A percentile compares a stretch with the other conserved stretches of the same genome.
Conservation (phyloP, 1,140 invertebrate species). For the Drosophila littoralis region DNA sequence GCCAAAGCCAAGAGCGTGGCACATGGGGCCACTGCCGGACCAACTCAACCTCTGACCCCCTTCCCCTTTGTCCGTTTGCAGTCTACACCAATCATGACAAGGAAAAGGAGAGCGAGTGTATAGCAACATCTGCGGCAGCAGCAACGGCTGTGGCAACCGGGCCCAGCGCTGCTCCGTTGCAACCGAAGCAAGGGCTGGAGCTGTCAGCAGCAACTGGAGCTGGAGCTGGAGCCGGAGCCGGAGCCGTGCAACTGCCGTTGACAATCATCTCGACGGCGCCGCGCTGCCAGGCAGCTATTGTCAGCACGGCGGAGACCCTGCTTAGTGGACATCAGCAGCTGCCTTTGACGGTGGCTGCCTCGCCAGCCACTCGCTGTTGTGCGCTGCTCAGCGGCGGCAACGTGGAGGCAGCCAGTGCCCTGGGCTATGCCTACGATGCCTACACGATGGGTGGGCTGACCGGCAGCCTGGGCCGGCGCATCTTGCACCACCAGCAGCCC, state of each 20-base stretch:
- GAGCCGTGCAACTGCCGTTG: conserved; percentile 73
- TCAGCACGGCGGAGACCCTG: conserved; percentile 65
- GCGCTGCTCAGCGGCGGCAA: conserved; percentile 52
- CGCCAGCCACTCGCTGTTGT: conserved; percentile 78
- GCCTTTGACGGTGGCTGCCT: conserved; percentile 66
- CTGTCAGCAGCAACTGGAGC: conserved; percentile 45
- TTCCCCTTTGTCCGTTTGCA: conserved; percentile 38
- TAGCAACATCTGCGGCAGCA: conserved; percentile 49
- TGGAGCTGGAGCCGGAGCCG: conserved; percentile 53
- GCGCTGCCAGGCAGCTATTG: conserved; percentile 64
- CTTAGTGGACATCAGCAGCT: conserved; percentile 57
- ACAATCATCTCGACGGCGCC: conserved; percentile 83
- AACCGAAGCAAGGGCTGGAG: conserved; percentile 64
- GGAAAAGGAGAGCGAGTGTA: conserved; percentile 79
- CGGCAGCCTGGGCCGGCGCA: conserved; percentile 68
- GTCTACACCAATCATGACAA: conserved; percentile 83
- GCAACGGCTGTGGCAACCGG: conserved; percentile 32
- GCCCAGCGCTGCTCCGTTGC: conserved; percentile 39
- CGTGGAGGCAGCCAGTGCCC: conserved; percentile 25
- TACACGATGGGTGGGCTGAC: conserved; percentile 63
- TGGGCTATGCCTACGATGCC: conserved; percentile 65
- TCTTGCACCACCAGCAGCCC: conserved; percentile 56
- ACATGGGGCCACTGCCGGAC: too few relatives aligned
- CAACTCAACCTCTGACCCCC: background rate
- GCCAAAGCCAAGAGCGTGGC: background rate